phyloP scores from a whole-genome alignment of 1,140 invertebrate genomes.

The Sminthurinus signatus region DNA sequence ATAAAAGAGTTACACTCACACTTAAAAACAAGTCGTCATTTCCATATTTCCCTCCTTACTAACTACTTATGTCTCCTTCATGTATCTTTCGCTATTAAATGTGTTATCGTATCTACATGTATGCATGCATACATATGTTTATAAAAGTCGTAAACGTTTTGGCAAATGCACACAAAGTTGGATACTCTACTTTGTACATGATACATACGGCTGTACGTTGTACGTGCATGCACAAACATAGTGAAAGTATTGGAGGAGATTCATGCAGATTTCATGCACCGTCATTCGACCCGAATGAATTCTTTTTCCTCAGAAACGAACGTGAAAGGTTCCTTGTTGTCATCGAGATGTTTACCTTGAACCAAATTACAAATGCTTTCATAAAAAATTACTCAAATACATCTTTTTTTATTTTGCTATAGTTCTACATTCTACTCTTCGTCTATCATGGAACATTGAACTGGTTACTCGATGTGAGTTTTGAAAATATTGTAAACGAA shows the following conservation, averaged over 20 bases:
- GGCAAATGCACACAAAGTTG: neutral
- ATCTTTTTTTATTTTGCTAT: neutral
- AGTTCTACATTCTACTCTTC: neutral
- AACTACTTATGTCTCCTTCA: neutral
- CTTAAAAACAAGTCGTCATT: neutral
- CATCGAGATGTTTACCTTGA: slow-evolving; percentile 10
- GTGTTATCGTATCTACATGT: neutral
- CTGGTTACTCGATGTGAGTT: no score
- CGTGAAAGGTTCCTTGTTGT: slow-evolving; percentile 11
- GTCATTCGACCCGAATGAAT: slow-evolving; percentile 3
- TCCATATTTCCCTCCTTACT: neutral
- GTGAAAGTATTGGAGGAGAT: neutral
- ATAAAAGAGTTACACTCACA: neutral
- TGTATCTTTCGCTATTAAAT: neutral
- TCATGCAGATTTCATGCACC: neutral
- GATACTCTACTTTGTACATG: no score
- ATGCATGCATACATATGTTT: neutral
- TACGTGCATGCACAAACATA: no score
- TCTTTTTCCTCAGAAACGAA: neutral
- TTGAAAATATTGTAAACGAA: no score
- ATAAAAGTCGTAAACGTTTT: neutral
- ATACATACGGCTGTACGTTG: no score
- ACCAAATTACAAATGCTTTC: slow-evolving; percentile 20
- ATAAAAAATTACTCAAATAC: no score
- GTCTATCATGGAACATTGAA: no score